Percentiles rank a stretch among this genome's conserved stretches.
Conservation (phyloP, 2,113 vertebrate species). For the Tiliqua scincoides region DNA sequence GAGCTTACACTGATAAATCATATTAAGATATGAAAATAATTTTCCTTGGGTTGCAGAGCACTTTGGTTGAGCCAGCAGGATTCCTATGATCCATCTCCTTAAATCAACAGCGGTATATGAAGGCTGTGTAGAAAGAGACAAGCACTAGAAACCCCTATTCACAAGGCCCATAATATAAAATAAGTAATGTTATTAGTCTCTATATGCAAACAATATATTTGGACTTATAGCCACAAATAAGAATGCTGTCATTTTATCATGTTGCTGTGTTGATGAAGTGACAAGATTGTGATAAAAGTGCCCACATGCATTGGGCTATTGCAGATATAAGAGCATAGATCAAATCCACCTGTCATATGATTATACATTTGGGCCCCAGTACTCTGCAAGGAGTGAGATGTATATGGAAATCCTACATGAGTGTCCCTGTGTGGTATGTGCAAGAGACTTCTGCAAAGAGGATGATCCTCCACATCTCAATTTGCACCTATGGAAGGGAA, state of each 20-base stretch:
- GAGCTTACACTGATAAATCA: slow-evolving; percentile 34
- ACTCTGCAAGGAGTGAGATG: not conserved
- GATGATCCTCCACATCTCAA: not conserved
- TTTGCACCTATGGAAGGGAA: no score
- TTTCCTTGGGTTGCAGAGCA: slow-evolving; percentile 22
- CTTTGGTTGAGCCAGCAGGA: slow-evolving; percentile 46
- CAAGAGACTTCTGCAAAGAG: not conserved
- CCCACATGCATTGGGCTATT: not conserved
- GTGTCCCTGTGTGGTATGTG: not conserved
- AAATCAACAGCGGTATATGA: slow-evolving; percentile 32
- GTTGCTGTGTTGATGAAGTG: not conserved
- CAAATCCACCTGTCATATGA: not conserved
- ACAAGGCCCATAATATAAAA: slow-evolving; percentile 3
- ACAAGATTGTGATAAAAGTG: not conserved
- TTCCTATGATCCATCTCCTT: slow-evolving; percentile 25
- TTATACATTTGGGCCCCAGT: not conserved
- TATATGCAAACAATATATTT: not conserved
- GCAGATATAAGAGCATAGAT: not conserved
- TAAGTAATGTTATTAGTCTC: slow-evolving; percentile 26
- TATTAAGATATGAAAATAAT: slow-evolving; percentile 30
- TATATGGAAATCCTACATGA: not conserved
- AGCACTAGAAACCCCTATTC: slow-evolving; percentile 28
- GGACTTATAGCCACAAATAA: not conserved
- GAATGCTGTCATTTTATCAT: slow-evolving; percentile 7
- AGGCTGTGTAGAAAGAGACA: slow-evolving; percentile 23